These are phyloP conservation scores for Cephalopachus bancanus DNA, from an alignment of 2,797 vertebrate genomes.

Conservation along the genomic window DNA sequence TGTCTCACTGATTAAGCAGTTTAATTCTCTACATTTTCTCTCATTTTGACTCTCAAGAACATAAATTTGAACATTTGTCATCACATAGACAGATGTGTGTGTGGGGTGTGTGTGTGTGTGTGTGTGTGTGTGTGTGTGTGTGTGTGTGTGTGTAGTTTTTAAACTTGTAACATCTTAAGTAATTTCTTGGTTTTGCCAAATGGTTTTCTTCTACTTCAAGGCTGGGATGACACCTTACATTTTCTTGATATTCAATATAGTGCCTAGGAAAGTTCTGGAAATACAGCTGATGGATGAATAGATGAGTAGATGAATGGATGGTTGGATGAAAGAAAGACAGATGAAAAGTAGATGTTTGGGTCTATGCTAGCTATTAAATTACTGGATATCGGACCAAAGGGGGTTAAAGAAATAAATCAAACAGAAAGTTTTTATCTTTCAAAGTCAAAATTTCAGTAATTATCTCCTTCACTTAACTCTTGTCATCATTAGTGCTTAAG, in stretches of 20 bases:
- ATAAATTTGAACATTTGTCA: neutral
- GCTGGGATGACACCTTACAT: neutral
- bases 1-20: neutral
- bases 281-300: neutral
- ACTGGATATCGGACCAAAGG: neutral
- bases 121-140: no score
- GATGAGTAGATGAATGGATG: neutral
- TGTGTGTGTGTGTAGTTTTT: neutral
- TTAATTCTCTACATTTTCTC: neutral
- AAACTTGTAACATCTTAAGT: neutral
- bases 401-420: neutral
- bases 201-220: neutral
- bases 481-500: neutral
- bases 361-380: neutral
- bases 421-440: neutral
- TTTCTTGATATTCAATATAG: neutral
- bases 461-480: neutral
- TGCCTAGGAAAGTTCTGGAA: neutral
- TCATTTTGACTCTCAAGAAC: neutral
- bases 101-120: no score
- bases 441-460: slow-evolving; percentile 4
- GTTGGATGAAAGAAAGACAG: neutral
- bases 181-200: neutral
- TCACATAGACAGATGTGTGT: neutral
- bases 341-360: neutral